phyloP scores from a whole-genome alignment of 2,888 invertebrate species.

The Aleiodes alternator region DNA sequence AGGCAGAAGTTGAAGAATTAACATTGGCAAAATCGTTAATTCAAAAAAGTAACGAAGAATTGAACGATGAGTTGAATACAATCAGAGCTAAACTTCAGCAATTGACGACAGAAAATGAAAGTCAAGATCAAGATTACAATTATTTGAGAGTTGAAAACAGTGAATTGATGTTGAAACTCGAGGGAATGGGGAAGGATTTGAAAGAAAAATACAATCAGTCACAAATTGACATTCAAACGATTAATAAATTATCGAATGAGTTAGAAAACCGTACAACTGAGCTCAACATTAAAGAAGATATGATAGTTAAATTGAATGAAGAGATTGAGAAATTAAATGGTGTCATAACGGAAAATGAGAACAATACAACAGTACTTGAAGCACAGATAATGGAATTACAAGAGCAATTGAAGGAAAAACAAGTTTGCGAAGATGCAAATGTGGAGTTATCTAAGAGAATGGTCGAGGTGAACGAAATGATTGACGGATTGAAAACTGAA shows the following conservation, averaged over 20 bases:
- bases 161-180: constrained; percentile 67
- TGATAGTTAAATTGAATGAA: constrained; percentile 69
- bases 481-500: constrained; percentile 60
- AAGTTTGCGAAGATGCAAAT: constrained; percentile 74
- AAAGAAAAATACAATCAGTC: constrained; percentile 61
- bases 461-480: constrained; percentile 78
- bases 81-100: not conserved
- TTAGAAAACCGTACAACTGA: constrained; percentile 77
- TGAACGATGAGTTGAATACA: constrained; percentile 14
- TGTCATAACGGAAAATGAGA: constrained; percentile 54
- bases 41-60: not conserved
- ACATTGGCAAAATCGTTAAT: not conserved
- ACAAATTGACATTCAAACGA: constrained; percentile 62
- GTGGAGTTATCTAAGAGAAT: constrained; percentile 76
- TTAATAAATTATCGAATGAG: constrained; percentile 73
- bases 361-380: constrained; percentile 55
- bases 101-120: constrained; percentile 69
- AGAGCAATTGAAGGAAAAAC: constrained; percentile 71
- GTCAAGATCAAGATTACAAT: constrained; percentile 76
- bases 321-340: constrained; percentile 59
- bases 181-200: constrained; percentile 76
- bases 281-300: constrained; percentile 77
- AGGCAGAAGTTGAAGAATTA: constrained; percentile 5
- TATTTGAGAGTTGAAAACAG: constrained; percentile 72
- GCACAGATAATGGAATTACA: constrained; percentile 60